These are phyloP conservation scores for Pseudorasbora parva DNA, from an alignment of 2,113 vertebrate genomes.

Conservation along the genomic window DNA sequence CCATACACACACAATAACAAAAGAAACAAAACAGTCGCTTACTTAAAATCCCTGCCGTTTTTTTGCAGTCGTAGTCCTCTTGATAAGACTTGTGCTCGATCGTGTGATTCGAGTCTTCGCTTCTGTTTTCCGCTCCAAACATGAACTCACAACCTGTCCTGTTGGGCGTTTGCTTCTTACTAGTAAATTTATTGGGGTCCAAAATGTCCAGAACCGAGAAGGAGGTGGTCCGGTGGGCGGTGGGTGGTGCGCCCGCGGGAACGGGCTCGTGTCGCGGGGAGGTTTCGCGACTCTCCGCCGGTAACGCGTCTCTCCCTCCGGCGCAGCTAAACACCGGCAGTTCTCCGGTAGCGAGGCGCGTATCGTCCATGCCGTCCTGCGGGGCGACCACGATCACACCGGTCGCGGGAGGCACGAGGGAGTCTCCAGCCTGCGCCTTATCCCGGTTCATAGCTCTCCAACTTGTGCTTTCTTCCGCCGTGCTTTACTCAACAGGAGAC, in stretches of 20 bases:
- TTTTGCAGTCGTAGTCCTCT: conserved; percentile 80
- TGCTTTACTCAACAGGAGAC: conserved; percentile 42
- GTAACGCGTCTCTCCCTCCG: conserved; percentile 77
- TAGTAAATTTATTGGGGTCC: conserved; percentile 96
- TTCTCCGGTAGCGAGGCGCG: conserved; percentile 69
- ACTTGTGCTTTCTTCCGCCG: conserved; percentile 50
- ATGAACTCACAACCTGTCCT: conserved; percentile 71
- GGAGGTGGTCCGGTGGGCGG: conserved; percentile 88
- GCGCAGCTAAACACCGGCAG: conserved; percentile 75
- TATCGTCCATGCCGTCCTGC: conserved; percentile 81
- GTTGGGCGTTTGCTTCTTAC: conserved; percentile 76
- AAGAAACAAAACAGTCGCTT: conserved; percentile 64
- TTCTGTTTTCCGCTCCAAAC: conserved; percentile 66
- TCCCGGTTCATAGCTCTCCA: conserved; percentile 79
- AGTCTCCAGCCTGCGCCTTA: conserved; percentile 75
- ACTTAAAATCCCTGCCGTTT: conserved; percentile 75
- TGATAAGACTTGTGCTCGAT: conserved; percentile 70
- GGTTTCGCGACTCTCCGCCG: conserved; percentile 77
- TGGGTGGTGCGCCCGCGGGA: conserved; percentile 70
- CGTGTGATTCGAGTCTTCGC: conserved; percentile 68
- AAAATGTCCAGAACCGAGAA: conserved; percentile 98
- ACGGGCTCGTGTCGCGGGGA: conserved; percentile 78
- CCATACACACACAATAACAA: too few relatives aligned
- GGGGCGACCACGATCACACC: conserved; percentile 69
- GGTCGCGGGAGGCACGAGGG: conserved; percentile 68